Base-by-base conservation (phyloP, 2,888 invertebrate genomes). In the Parthenolecanium corni region DNA sequence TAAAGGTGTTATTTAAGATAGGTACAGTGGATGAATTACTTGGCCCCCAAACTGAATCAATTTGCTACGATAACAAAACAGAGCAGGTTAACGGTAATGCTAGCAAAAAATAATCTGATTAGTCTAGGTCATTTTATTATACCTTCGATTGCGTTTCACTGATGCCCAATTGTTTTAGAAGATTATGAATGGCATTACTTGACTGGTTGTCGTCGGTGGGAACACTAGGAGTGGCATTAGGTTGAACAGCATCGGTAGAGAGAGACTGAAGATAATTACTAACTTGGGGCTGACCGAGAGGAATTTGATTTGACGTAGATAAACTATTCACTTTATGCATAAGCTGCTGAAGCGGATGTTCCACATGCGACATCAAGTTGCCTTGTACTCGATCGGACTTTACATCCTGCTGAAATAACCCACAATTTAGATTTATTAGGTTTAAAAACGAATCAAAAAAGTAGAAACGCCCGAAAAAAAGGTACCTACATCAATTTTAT, bases 101-200 rank as follows among this genome's bases (percentile, higher is more conserved):
- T 12, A 38, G 12, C 38, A 38, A 11, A 38, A 9, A 38, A 12
- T 12, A 38, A 11, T 12, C 38, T 11, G 9, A 38, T 11, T 38
- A 11, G 9, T 38, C n/a, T n/a, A n/a, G n/a, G n/a, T n/a, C n/a
- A n/a, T n/a, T 40, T n/a, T n/a, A 40, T n/a, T 40, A 16, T 31
- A 57, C 58, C 57, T 66, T 66, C 1, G 57, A 25, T 21, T 64
- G 56, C 57, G 64, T 66, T 44, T 66, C 66, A 44, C 62, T 49
- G 44, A 52, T 62, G 18, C 66, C 58, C 3, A 66, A 53, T 46
- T 66, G 66, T 24, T 65, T 66, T 38, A 66, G 44, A 21, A 58
- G 47, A 21, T 58, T 58, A 38, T 47, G 49, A 49, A 58, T 58
- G 3, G 38, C 36, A 36, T 58, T 58, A 47, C 18, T 58, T 9